These are phyloP conservation scores for Balanococcus diminutus DNA, from an alignment of 2,888 invertebrate genomes.

Conservation along the genomic window DNA sequence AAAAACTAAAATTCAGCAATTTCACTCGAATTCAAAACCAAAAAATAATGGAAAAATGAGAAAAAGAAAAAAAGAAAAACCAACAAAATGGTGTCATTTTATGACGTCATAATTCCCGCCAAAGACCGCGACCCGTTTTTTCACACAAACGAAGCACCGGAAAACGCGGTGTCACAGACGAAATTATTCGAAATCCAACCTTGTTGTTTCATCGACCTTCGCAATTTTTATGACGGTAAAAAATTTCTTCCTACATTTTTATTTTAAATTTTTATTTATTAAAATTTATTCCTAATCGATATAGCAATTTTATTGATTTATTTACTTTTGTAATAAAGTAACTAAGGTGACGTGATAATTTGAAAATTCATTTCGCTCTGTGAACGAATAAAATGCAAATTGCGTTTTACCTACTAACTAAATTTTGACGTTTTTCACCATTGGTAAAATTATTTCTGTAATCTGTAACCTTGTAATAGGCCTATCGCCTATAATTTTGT, in stretches of 20 bases:
- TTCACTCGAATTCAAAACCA: no score
- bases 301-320: not conserved
- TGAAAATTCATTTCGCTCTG: not conserved
- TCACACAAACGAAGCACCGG: not conserved
- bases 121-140: not conserved
- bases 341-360: not conserved
- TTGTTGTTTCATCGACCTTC: not conserved
- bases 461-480: conserved; percentile 47
- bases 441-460: conserved; percentile 11
- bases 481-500: conserved; percentile 52
- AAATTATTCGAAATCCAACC: not conserved
- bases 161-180: not conserved
- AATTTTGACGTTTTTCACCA: conserved; percentile 15
- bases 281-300: not conserved
- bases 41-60: no score
- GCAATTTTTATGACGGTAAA: conserved; percentile 21
- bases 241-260: not conserved
- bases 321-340: not conserved
- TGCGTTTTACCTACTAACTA: not conserved
- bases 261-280: not conserved
- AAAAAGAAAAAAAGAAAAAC: not conserved
- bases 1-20: no score
- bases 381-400: not conserved
- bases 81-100: no score
- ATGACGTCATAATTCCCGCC: not conserved